A percentile compares a stretch with the other conserved stretches of the same genome.
Conservation (phyloP, 2,888 invertebrate genomes). For the Leptopilina syphax region DNA sequence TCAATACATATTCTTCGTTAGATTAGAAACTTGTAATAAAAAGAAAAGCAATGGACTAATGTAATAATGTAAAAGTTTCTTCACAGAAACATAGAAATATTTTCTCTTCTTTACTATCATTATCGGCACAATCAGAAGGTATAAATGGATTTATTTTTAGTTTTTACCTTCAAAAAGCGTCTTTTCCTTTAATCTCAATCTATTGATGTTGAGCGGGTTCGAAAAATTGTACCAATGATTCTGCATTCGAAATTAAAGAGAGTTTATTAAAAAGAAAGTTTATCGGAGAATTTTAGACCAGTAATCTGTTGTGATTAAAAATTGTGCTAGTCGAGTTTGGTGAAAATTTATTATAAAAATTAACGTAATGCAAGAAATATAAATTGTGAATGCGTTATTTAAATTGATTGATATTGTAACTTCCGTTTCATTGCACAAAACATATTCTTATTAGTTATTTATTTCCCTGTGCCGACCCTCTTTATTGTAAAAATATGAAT, state of each 20-base stretch:
- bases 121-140: slow-evolving; percentile 6
- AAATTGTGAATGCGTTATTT: not conserved
- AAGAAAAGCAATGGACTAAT: slow-evolving; percentile 17
- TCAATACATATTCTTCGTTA: slow-evolving; percentile 38
- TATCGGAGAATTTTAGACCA: slow-evolving; percentile 5
- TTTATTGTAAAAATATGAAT: not conserved
- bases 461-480: not conserved
- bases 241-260: not conserved
- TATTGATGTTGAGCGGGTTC: not conserved
- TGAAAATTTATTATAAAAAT: not conserved
- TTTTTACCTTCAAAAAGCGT: not conserved
- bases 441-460: not conserved
- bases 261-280: slow-evolving; percentile 16
- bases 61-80: slow-evolving; percentile 16
- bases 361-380: not conserved
- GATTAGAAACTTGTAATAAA: slow-evolving; percentile 31
- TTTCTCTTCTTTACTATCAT: slow-evolving; percentile 2
- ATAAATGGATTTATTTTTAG: not conserved
- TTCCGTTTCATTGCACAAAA: not conserved
- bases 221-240: slow-evolving; percentile 28
- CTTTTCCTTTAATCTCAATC: not conserved
- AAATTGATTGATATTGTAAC: not conserved
- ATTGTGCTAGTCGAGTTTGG: slow-evolving; percentile 3
- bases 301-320: not conserved
- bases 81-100: not conserved